Evolutionary conservation across 2,113 vertebrate genomes (phyloP), one percentile per base, ranked within the genome.

Genomic region (Cygnus atratus): DNA sequence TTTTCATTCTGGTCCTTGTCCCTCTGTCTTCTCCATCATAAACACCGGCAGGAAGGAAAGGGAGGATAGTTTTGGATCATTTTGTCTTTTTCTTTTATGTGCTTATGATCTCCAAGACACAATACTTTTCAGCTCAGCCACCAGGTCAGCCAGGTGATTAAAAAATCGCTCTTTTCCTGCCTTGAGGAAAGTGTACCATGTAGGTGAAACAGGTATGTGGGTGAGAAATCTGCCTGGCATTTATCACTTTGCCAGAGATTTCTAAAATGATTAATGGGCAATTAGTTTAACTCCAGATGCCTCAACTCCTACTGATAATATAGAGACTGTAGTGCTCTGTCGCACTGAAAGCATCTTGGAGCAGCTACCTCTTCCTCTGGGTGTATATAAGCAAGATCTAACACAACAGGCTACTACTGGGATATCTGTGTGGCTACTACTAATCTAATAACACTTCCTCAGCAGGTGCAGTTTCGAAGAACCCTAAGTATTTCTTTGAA

Each of bases 401-500:
- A 33, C 41, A 46, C 84, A 73, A 8, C 1, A 73, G 41, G 20
- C 52, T 90, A 3, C 59, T 57, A 41, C 25, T 55, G 37, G 39
- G 39, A 29, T n/a, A 65, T 33, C 7, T 68, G 0, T 37, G 52
- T 59, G 46, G 10, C 95, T 73, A 28, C 25, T 59, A 7, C 33
- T 96, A 90, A 89, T 44, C 25, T 72, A 39, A 39, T 59, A 55
- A 68, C n/a, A 16, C 13, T 94, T 85, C 87, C 80, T 82, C 62
- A 65, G 61, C 88, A 98, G 98, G 88, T 81, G 73, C 39, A 48
- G 46, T 50, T 62, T 86, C 46, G 48, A 93, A 18, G 16, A 93
- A 95, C 21, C n/a, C 63, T 11, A 96, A 84, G 13, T 97, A 96
- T 67, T 63, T 90, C 72, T 98, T 98, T 82, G 54, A 70, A 73